Base-by-base conservation (phyloP, 1,140 invertebrate species). In the Micrasema longulum region DNA sequence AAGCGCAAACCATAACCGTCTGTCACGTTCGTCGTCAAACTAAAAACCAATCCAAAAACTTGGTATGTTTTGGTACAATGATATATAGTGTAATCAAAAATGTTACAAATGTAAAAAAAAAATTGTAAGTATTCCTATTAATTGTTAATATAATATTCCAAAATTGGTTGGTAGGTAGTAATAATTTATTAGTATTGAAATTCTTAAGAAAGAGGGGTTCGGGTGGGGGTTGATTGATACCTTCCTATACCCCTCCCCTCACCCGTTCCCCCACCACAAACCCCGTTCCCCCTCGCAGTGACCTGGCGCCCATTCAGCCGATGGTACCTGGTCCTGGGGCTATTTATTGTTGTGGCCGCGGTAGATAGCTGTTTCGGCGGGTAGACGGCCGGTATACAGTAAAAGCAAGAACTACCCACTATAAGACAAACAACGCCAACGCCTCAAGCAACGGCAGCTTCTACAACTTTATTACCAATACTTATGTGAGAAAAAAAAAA, bases 301-400 rank as follows among this genome's bases (percentile, higher is more conserved):
- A n/a, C n/a, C n/a, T n/a, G n/a, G n/a, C n/a, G n/a, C n/a, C n/a
- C n/a, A n/a, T n/a, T n/a, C n/a, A 4, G 36, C 2, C 12, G 14
- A 14, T 7, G 3, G 14, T 11, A 11, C 10, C 50, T 14, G 16
- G 11, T 22, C 47, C 45, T 31, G 45, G 26, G 48, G 47, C 45
- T 50, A 23, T 66, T 48, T 66, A 66, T 66, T 66, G 48, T 66
- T 66, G 63, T 66, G 63, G 63, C 48, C 60, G 60, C 60, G 43
- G 60, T 38, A 63, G 60, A 63, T 63, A 63, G 60, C 60, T 47
- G 60, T 63, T 45, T 47, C 60, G 60, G 38, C 31, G 38, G 53
- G 2, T 41, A 23, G 52, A 38, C 41, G 7, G 45, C 52, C 14
- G 48, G 45, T 69, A 69, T 60, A 22, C 14, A 60, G 45, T 69